Evolutionary conservation across 2,797 vertebrate genomes (phyloP), one percentile per base, ranked within the genome.

Genomic region (Clarias fuscus): DNA sequence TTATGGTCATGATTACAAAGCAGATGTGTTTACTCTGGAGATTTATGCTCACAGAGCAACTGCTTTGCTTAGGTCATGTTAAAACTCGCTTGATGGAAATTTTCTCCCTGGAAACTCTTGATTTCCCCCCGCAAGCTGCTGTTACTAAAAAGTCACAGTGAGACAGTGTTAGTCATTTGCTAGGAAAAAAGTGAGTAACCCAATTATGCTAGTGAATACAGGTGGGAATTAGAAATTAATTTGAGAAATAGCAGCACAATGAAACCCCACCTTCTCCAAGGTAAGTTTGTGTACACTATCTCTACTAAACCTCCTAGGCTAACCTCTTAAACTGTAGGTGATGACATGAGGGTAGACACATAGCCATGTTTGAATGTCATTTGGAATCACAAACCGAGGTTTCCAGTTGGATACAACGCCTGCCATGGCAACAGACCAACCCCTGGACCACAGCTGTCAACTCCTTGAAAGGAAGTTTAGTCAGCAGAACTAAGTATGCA

Each of bases 21-120:
- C 48, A 86, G 70, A 90, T 88, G 43, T 61, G 83, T 86, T 90
- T 89, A 24, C 33, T 48, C 65, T 68, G 78, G 73, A 37, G 82
- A 85, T 89, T 87, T 88, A 89, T 83, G 37, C 27, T 75, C 30
- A 13, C 15, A n/a, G n/a, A n/a, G n/a, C 53, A 56, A 40, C 83
- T 22, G 7, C 11, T 80, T 90, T 68, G 89, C 92, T 33, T 93
- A 95, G 92, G 71, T 94, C 90, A 1, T 91, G 81, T 82, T 95
- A 92, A 8, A 94, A 96, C 95, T 95, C 96, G 91, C 95, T 92
- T 80, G 90, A 30, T 79, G 95, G 92, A n/a, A 96, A 94, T 95
- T 95, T 94, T 73, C 95, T 93, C 0, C 88, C 95, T 65, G 94
- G 95, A 89, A 96, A 96, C 85, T 90, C 95, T 95, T 95, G 95